Base-by-base conservation (phyloP, 2,113 vertebrate species). In the Ailurus styani region DNA sequence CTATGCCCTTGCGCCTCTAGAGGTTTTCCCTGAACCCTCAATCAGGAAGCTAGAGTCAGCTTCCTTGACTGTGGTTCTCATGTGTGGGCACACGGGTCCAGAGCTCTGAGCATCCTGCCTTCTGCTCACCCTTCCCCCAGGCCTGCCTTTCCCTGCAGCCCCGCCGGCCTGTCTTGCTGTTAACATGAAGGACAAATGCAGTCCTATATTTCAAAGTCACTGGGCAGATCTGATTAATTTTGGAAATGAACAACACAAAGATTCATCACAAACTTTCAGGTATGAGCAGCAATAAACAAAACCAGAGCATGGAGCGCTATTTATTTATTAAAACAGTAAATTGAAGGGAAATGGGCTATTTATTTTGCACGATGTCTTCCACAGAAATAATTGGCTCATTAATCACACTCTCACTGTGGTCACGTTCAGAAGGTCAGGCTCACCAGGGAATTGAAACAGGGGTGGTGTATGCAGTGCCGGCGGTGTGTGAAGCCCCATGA, bases 381-480 rank as follows among this genome's bases (percentile, higher is more conserved):
- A 91, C 95, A 88, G 98, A 98, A 98, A 98, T 98, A 99, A 99
- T 98, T 98, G 96, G 94, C 97, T 99, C 98, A 98, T 98, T 99
- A 98, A 98, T 99, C 98, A 98, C 78, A 91, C 52, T 98, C 98
- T 98, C 82, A 90, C 72, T 7, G 45, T 98, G 93, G 96, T 98
- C 98, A 98, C 96, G 87, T 98, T 96, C 96, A 97, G 98, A 98
- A 98, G 97, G 97, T 98, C 97, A 98, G 85, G 34, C 83, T 96
- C 87, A 70, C 96, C 45, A 78, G 95, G 96, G 87, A 98, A 81
- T 72, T 87, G 95, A 97, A 98, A 92, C 40, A 37, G 87, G 62
- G 47, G 72, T 6, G 64, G 42, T 0, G 66, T 95, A 93, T 42
- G 37, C 2, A 50, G 55, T 55, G 10, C 40, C 13, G 68, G 45